Percentiles rank a stretch among this genome's conserved stretches.
Evolutionary conservation across 2,113 vertebrate genomes (phyloP).

Genomic region (Callaeas wilsoni): DNA sequence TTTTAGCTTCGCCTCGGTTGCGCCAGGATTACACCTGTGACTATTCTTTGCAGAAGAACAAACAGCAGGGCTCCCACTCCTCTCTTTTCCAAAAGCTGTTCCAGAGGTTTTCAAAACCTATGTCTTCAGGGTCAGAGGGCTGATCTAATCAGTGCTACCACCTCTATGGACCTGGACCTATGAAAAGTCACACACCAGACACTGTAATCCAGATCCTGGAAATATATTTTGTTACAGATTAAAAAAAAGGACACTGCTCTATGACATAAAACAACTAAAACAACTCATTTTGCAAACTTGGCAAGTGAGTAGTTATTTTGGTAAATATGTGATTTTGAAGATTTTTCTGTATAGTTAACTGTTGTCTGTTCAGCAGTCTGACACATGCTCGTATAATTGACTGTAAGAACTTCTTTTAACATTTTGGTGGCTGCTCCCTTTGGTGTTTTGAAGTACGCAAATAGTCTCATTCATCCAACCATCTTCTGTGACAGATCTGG

Average conservation of each 20-base stretch:
- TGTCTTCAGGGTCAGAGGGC: not conserved
- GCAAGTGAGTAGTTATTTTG: not conserved
- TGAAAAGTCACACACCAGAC: not conserved
- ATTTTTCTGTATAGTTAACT: not conserved
- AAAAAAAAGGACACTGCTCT: not conserved
- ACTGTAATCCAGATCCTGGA: not conserved
- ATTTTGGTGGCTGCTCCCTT: not conserved
- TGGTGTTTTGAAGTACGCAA: not conserved
- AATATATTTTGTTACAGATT: not conserved
- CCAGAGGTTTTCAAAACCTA: not conserved
- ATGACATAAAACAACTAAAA: not conserved
- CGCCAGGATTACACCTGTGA: not conserved
- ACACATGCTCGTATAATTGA: not conserved
- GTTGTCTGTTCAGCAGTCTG: not conserved
- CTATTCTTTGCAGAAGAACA: not conserved
- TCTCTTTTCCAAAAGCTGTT: not conserved
- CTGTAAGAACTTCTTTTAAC: not conserved
- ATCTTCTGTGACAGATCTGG: not conserved
- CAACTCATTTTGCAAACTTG: not conserved
- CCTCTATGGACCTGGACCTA: not conserved
- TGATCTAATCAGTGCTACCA: not conserved
- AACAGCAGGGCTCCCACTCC: not conserved
- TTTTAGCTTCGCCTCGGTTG: not conserved
- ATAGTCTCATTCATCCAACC: not conserved
- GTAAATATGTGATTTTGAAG: not conserved